Evolutionary conservation across 2,797 vertebrate species (phyloP).

Genomic region (Acanthurus leucopareius): DNA sequence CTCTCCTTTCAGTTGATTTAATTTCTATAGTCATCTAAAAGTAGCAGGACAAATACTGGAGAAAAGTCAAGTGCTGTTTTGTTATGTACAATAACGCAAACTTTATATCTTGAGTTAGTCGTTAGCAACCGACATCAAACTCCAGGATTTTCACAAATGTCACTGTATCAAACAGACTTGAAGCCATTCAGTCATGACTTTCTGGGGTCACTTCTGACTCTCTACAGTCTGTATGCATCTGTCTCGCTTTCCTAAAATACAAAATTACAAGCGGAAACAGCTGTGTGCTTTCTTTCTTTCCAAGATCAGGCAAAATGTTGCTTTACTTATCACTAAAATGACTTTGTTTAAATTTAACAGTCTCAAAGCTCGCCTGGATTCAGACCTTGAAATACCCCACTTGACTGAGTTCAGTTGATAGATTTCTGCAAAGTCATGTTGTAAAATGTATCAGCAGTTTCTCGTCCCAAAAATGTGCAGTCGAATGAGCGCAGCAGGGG

Average conservation of each 20-base stretch:
- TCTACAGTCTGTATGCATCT: conserved; percentile 14
- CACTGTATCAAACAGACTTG: background rate
- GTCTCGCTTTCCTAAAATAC: conserved; percentile 32
- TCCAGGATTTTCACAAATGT: conserved; percentile 12
- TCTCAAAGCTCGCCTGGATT: conserved; percentile 5
- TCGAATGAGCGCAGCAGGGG: too few relatives aligned
- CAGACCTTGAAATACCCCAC: too few relatives aligned
- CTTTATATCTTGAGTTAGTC: background rate
- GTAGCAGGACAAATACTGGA: background rate
- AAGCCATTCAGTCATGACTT: conserved; percentile 28
- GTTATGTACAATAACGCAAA: background rate
- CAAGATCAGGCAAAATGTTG: conserved; percentile 16
- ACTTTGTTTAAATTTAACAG: conserved; percentile 26
- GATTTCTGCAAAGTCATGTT: too few relatives aligned
- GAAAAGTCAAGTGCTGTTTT: background rate
- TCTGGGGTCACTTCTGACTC: conserved; percentile 17
- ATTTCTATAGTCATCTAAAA: too few relatives aligned
- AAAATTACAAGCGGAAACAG: conserved; percentile 27
- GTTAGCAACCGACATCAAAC: background rate
- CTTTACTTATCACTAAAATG: conserved; percentile 17
- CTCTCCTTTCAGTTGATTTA: too few relatives aligned
- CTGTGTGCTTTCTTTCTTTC: conserved; percentile 32
- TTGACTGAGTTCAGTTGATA: too few relatives aligned
- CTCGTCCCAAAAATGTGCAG: too few relatives aligned
- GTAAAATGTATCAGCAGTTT: too few relatives aligned